A percentile compares a stretch with the other conserved stretches of the same genome.
Conservation (phyloP, 2,888 invertebrate species). For the Acheta domesticus region DNA sequence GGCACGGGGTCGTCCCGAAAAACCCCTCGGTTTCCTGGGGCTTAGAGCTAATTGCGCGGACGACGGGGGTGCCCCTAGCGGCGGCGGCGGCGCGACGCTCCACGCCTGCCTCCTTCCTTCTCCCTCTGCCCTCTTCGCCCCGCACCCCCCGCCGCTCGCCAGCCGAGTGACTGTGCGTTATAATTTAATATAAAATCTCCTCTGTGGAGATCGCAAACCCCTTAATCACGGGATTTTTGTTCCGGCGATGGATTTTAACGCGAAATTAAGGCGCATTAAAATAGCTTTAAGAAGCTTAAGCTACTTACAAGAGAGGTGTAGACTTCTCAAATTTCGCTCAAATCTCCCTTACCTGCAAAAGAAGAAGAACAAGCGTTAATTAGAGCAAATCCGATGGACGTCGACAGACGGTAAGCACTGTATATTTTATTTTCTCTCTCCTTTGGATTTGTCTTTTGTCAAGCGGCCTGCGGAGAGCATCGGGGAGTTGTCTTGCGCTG, state of each 20-base stretch:
- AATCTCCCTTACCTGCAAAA: not conserved
- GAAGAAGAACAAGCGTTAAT: not conserved
- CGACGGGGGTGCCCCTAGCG: not conserved
- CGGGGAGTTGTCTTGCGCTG: no score
- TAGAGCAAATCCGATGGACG: not conserved
- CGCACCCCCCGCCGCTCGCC: not conserved
- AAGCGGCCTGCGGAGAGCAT: no score
- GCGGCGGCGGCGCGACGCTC: not conserved
- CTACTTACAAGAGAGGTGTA: not conserved
- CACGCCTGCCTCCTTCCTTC: not conserved
- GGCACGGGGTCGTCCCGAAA: not conserved
- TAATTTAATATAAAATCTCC: not conserved
- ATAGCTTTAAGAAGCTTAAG: not conserved
- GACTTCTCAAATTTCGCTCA: not conserved
- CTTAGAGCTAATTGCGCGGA: not conserved
- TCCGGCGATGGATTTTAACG: not conserved
- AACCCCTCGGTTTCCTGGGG: not conserved
- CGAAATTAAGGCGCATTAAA: not conserved
- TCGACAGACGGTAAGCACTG: no score
- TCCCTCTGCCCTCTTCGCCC: not conserved
- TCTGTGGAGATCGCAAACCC: not conserved
- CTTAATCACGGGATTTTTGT: conserved; percentile 3
- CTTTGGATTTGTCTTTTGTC: no score
- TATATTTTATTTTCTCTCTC: no score
- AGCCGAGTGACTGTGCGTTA: not conserved